Conservation (phyloP, 37 sponge, comb jelly and placozoan species). For the Ianthella basta region DNA sequence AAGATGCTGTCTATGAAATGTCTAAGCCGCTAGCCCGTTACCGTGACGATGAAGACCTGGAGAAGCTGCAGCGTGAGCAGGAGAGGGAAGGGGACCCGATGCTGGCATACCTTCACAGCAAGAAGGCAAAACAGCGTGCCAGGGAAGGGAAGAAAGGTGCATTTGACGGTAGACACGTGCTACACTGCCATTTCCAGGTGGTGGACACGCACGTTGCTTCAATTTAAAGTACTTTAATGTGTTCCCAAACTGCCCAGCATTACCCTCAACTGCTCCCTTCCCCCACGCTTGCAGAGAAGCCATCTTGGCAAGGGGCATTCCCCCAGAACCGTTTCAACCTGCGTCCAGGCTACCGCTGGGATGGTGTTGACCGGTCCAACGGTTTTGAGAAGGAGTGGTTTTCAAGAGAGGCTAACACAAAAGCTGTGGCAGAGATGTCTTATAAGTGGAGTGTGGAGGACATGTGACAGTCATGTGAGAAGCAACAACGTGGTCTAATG, state of each 20-base stretch:
- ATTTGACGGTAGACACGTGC: neutral
- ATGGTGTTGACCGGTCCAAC: constrained; percentile 96
- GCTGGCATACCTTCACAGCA: constrained; percentile 83
- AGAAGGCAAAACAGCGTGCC: constrained; percentile 44
- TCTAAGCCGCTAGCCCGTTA: constrained; percentile 94
- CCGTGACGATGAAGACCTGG: constrained; percentile 87
- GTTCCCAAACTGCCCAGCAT: neutral
- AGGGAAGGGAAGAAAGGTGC: constrained; percentile 42
- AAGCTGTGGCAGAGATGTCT: constrained; percentile 71
- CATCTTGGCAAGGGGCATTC: constrained; percentile 72
- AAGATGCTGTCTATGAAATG: constrained; percentile 88
- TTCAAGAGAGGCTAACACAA: constrained; percentile 52
- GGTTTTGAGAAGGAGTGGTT: constrained; percentile 91
- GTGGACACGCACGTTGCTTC: neutral
- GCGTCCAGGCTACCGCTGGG: constrained; percentile 96
- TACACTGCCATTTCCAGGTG: neutral
- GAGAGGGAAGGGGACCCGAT: constrained; percentile 91
- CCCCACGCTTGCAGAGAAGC: constrained; percentile 41
- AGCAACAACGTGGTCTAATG: too few relatives aligned
- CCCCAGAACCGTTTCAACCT: constrained; percentile 93
- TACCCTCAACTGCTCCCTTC: neutral
- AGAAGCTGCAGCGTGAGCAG: constrained; percentile 72
- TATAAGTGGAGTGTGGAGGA: constrained; percentile 99
- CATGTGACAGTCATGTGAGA: constrained; percentile 72
- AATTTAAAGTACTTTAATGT: neutral